These are phyloP conservation scores for Myiozetetes cayanensis DNA, from an alignment of 2,113 vertebrate species.

Conservation along the genomic window DNA sequence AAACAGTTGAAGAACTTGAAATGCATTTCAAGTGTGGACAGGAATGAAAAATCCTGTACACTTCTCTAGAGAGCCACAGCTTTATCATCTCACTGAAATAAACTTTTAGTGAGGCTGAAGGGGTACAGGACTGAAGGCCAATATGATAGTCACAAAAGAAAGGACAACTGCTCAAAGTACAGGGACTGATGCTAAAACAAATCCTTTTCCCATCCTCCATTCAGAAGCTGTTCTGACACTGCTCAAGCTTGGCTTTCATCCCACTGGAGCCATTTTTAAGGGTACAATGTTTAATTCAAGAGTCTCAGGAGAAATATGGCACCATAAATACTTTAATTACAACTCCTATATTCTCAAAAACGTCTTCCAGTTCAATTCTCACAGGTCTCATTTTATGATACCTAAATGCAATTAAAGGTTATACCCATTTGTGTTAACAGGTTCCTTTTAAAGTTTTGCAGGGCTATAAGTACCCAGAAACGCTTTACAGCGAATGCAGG, in stretches of 20 bases:
- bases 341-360: background rate
- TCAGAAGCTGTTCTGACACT: background rate
- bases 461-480: background rate
- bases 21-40: background rate
- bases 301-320: background rate
- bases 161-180: background rate
- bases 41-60: background rate
- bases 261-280: background rate
- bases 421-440: background rate
- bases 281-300: background rate
- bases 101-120: background rate
- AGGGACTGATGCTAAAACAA: background rate
- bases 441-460: background rate
- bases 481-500: background rate
- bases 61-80: background rate
- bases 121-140: background rate
- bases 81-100: background rate
- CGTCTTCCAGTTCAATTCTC: background rate
- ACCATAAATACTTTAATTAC: constrained; percentile 6
- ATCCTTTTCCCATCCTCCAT: background rate
- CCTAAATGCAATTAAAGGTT: background rate
- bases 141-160: background rate
- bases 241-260: background rate
- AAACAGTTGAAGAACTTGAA: background rate
- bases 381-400: background rate